phyloP scores from a whole-genome alignment of 2,888 invertebrate genomes.

The Danaus chrysippus region DNA sequence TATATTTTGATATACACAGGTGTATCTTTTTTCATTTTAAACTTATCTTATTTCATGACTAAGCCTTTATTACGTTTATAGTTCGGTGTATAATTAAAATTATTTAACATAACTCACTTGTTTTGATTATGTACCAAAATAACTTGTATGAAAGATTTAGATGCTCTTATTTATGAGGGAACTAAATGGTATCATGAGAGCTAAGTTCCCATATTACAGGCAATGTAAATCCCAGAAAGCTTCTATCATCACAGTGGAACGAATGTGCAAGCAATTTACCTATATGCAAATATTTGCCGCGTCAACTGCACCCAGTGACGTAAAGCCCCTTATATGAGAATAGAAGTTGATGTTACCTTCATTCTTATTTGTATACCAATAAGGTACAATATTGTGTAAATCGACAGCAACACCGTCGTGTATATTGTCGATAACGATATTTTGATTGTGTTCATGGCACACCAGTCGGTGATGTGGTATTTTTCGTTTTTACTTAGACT shows the following conservation, averaged over 20 bases:
- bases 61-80: too few species aligned
- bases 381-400: slow-evolving; percentile 8
- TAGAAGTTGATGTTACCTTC: slow-evolving; percentile 3
- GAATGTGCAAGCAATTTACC: slow-evolving; percentile 41
- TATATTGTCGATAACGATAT: slow-evolving; percentile 34
- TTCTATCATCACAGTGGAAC: slow-evolving; percentile 10
- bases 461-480: slow-evolving; percentile 29
- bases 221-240: slow-evolving; percentile 3
- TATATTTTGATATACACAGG: too few species aligned
- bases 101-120: too few species aligned
- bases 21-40: too few species aligned
- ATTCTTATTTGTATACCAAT: slow-evolving; percentile 11
- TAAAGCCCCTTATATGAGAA: slow-evolving; percentile 8
- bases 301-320: slow-evolving; percentile 17
- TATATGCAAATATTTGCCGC: slow-evolving; percentile 44
- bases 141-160: too few species aligned
- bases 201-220: not conserved
- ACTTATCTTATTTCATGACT: too few species aligned
- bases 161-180: too few species aligned
- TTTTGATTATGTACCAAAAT: too few species aligned
- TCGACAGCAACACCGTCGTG: slow-evolving; percentile 9
- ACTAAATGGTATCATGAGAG: not conserved
- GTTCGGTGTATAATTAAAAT: too few species aligned
- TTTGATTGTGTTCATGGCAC: slow-evolving; percentile 37
- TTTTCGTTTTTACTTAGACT: slow-evolving; percentile 17